Base-by-base conservation (phyloP, 35 echinoderm and acorn worm genomes). In the Ophiothrix spiculata region DNA sequence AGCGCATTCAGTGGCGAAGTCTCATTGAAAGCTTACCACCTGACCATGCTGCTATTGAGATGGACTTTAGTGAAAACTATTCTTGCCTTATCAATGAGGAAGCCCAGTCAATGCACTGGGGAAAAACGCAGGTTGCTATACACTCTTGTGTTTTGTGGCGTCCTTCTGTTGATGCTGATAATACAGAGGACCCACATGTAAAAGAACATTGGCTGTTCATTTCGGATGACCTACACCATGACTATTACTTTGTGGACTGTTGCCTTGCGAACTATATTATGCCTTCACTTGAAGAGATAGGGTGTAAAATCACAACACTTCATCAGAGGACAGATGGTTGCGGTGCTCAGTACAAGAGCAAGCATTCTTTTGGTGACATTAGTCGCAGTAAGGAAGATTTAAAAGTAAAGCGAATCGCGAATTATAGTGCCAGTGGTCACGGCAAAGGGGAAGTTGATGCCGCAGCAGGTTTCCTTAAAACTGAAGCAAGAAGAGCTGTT, bases 241-340 rank as follows among this genome's bases (percentile, higher is more conserved):
- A 69, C 60, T 69, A 25, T 69, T 15, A 69, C 17, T 69, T 69
- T 69, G 60, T 69, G 17, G 16, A 69, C 60, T 25, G 29, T 28
- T 25, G 16, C 17, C 17, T 15, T 25, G 29, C 4, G 29, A n/a
- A 69, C 17, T 15, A 4, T 15, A 69, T 69, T 69, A 28, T 69
- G 4, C 60, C 60, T 69, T 15, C 17, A 28, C 29, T 69, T 25
- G 60, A 15, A 4, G 17, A 15, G 29, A 69, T 69, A n/a, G 60
- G 60, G 1, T 69, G 60, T 28, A 69, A 69, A 25, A 25, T 69
- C 60, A 69, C 60, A 25, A 69, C 60, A 15, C 3, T 69, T 2
- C 60, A 69, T n/a, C 60, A 69, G 60, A 69, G 60, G 29, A 69
- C 60, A 28, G 60, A 69, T 69, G 60, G 60, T 28, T 69, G 60